phyloP scores from a whole-genome alignment of 2,113 vertebrate genomes.

The Melanerpes aurifrons region DNA sequence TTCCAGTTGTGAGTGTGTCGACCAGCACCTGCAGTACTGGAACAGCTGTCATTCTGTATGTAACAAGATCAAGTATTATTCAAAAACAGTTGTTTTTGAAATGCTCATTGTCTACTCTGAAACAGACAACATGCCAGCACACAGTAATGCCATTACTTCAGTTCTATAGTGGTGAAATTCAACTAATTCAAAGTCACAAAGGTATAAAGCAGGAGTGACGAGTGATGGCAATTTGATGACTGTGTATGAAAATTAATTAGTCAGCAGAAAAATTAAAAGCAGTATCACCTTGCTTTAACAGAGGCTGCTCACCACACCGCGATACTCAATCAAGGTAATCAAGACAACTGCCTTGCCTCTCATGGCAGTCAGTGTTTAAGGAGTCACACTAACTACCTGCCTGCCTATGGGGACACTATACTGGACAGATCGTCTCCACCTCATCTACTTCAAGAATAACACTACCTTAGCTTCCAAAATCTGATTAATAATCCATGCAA shows the following conservation, averaged over 20 bases:
- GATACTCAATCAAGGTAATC: too few species aligned
- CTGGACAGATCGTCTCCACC: too few species aligned
- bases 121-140: neutral
- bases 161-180: neutral
- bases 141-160: neutral
- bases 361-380: accelerated
- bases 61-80: slow-evolving; percentile 34
- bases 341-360: neutral
- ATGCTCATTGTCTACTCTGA: neutral
- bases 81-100: neutral
- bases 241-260: accelerated
- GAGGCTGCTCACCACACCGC: neutral
- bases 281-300: neutral
- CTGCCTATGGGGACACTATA: accelerated
- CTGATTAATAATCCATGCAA: neutral
- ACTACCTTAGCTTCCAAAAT: neutral
- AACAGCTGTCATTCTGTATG: slow-evolving; percentile 65
- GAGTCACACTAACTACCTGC: too few species aligned
- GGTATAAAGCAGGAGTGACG: neutral
- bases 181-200: neutral
- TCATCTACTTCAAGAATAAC: neutral
- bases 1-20: slow-evolving; percentile 65
- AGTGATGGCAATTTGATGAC: neutral
- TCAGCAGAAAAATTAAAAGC: neutral
- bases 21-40: slow-evolving; percentile 46